Evolutionary conservation across 35 echinoderm and acorn worm species (phyloP), one percentile per base, ranked within the genome.

Genomic region (Holothuria glaberrima): DNA sequence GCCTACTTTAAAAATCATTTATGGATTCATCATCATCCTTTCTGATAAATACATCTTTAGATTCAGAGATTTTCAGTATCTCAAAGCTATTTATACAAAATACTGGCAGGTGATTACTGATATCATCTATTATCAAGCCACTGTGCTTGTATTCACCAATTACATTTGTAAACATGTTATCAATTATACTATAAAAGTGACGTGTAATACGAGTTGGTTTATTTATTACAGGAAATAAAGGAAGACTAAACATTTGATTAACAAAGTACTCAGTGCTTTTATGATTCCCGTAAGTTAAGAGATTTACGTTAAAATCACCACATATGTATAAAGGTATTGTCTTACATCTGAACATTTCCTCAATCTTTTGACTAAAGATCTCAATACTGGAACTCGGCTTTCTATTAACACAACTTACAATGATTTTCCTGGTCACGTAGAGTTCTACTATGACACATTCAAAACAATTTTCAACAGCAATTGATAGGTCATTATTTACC

Each of bases 91-190:
- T 68, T 26, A 68, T 32, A 68, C 64, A 68, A 77, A 77, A 77
- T 17, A 77, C 9, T 29, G 29, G 74, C 44, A 36, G 12, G 74
- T 78, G 74, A 48, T 78, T 9, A 18, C 74, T 78, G 74, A 78
- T 78, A 78, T 78, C 33, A 22, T 78, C 45, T 45, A 36, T 78
- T 78, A 78, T 10, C 20, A 78, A 78, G 1, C 31, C 74, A 78
- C 74, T 16, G 73, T 38, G 41, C 12, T 24, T 77, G 12, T 77
- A 4, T 38, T 77, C 41, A 44, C 73, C 5, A 44, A 78, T 44
- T 0, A 44, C 74, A 78, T 78, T 78, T 20, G 33, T 78, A 1
- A 78, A 78, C 4, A 45, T 33, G 74, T 44, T 36, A 48, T 78
- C 33, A 44, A 38, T 78, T n/a, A 78, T 19, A 46, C 12, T 46